phyloP scores from a whole-genome alignment of 2,888 invertebrate genomes.

The Yponomeuta cagnagella region DNA sequence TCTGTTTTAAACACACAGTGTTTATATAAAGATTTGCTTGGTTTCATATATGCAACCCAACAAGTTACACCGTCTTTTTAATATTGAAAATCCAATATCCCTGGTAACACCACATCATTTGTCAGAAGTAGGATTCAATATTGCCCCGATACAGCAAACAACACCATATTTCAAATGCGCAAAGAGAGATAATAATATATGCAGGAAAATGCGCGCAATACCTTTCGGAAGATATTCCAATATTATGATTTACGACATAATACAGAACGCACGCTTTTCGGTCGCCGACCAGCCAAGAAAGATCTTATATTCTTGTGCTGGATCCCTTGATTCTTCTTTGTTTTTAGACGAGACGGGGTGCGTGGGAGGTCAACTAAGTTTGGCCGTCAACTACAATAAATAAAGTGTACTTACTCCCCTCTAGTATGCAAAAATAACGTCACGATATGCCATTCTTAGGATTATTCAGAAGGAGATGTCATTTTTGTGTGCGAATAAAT shows the following conservation, averaged over 20 bases:
- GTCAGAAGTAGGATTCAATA: constrained; percentile 65
- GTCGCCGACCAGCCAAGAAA: constrained; percentile 24
- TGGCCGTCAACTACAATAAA: constrained; percentile 29
- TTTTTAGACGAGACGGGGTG: neutral
- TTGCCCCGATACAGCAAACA: constrained; percentile 34
- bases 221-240: constrained; percentile 56
- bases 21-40: too few relatives aligned
- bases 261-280: constrained; percentile 41
- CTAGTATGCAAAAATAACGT: constrained; percentile 69
- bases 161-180: constrained; percentile 5
- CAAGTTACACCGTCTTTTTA: constrained; percentile 1
- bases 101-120: constrained; percentile 49
- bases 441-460: constrained; percentile 49
- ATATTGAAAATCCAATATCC: constrained; percentile 25
- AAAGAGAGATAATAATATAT: constrained; percentile 13
- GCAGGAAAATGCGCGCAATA: constrained; percentile 29
- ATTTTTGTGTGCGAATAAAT: constrained; percentile 64
- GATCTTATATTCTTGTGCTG: constrained; percentile 18
- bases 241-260: constrained; percentile 69
- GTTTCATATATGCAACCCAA: neutral
- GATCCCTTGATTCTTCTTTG: neutral
- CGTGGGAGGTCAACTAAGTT: constrained; percentile 27
- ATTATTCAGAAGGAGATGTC: constrained; percentile 48
- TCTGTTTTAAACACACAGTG: too few relatives aligned
- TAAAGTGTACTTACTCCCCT: constrained; percentile 57